These are phyloP conservation scores for Aldrovandia affinis DNA, from an alignment of 2,797 vertebrate genomes.

Conservation along the genomic window DNA sequence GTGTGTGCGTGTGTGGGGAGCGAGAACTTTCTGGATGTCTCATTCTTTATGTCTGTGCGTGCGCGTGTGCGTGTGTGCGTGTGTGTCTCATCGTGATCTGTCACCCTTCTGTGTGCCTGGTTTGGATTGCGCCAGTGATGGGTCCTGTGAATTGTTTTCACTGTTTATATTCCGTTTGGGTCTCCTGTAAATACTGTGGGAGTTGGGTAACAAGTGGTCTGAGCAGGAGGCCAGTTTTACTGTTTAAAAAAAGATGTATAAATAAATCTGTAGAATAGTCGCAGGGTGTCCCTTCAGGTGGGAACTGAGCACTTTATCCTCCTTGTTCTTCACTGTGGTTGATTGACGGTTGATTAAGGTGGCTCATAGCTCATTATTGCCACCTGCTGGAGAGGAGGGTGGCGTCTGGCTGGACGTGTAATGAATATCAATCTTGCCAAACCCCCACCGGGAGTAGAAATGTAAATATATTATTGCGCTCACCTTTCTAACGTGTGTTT, in stretches of 20 bases:
- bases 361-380: conserved; percentile 14
- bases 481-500: background rate
- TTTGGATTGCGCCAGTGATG: background rate
- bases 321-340: background rate
- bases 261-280: background rate
- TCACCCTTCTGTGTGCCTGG: background rate
- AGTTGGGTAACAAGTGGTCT: background rate
- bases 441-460: conserved; percentile 1
- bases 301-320: background rate
- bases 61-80: background rate
- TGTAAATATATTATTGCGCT: background rate
- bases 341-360: background rate
- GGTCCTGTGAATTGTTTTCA: background rate
- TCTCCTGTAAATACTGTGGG: background rate
- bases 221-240: background rate
- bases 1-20: too few species aligned
- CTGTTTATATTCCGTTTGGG: background rate
- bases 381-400: conserved; percentile 17
- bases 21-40: background rate
- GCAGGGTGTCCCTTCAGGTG: background rate
- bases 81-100: too few species aligned
- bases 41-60: background rate
- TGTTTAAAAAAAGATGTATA: too few species aligned
- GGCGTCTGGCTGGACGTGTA: background rate
- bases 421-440: background rate